A percentile compares a stretch with the other conserved stretches of the same genome.
These are phyloP conservation scores for Xanthostigma xanthostigma DNA, from an alignment of 2,888 invertebrate species.

Conservation along the genomic window DNA sequence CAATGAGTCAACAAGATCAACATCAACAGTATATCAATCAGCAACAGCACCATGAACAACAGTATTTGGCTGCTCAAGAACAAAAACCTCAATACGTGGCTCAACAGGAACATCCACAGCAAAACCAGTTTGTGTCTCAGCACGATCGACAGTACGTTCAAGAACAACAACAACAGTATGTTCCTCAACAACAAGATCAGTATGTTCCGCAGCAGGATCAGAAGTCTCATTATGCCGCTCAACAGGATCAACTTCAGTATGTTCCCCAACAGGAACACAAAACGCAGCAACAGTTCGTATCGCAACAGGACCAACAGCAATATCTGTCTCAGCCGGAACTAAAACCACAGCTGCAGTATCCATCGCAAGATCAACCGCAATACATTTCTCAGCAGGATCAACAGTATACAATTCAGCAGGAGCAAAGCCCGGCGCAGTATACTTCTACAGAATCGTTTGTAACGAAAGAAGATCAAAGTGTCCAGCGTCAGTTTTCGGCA, in stretches of 20 bases:
- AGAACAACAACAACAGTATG: constrained; percentile 16
- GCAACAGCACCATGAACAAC: constrained; percentile 4
- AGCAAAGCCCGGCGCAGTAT: constrained; percentile 15
- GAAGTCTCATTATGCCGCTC: constrained; percentile 2
- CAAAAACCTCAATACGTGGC: constrained; percentile 2
- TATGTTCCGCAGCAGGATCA: constrained; percentile 5
- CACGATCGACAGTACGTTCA: constrained; percentile 7
- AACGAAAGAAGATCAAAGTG: no score
- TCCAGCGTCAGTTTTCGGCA: constrained; percentile 6
- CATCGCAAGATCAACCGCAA: constrained; percentile 1
- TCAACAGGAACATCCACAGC: constrained; percentile 5
- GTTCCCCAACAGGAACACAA: constrained; percentile 1
- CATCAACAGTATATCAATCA: constrained; percentile 7
- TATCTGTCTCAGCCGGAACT: constrained; percentile 12
- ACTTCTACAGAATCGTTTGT: not conserved
- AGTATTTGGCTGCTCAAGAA: constrained; percentile 1
- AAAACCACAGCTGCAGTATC: constrained; percentile 3
- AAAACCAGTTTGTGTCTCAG: not conserved
- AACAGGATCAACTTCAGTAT: constrained; percentile 5
- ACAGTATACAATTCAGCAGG: constrained; percentile 4
- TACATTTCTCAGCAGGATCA: constrained; percentile 7
- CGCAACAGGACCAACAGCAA: constrained; percentile 4
- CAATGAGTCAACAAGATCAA: constrained; percentile 9
- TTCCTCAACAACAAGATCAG: constrained; percentile 8
- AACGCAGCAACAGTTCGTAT: not conserved